Evolutionary conservation across 1,140 invertebrate genomes (phyloP), one percentile per base, ranked within the genome.

Genomic region (Leptestheria dahalacensis): DNA sequence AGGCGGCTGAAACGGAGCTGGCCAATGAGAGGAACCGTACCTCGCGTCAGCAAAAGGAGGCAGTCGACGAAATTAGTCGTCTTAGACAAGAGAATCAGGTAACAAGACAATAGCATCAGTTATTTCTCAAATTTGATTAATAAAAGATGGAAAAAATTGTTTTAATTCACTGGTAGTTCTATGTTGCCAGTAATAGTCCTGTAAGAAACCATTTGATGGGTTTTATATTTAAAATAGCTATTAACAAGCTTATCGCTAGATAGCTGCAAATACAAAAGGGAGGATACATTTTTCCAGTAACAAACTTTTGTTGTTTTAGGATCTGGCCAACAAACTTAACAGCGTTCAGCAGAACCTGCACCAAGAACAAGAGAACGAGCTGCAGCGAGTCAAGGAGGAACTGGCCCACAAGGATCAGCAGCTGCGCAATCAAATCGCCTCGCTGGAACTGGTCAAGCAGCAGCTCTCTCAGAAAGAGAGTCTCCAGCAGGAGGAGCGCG

Each of bases 381-480:
- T 41, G 33, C 6, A 9, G 33, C 6, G 33, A 6, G 6, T 41
- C 33, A 41, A 41, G 33, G 33, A 41, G 33, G 15, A 29, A 29
- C n/a, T 33, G 53, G 53, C 53, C 20, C 26, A 68, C 4, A 70
- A 70, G 62, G 69, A 72, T 57, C 73, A 69, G 61, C 72, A 73
- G 46, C 62, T 70, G 24, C 71, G 73, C 26, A 72, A 72, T 25
- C 69, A 73, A 64, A 57, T 70, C 6, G 67, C 66, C n/a, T 66
- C 68, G 3, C 50, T 73, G 3, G 69, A 73, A 24, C 56, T 66
- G 11, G 72, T 74, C 60, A 59, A 72, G 1, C 50, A 52, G 20
- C 4, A 23, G 1, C 20, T 52, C 18, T 25, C 20, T 9, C 18
- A 52, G 23, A 23, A 52, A 10, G 11, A 70, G 66, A 29, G 56